Percentiles rank a stretch among this genome's conserved stretches.
phyloP scores from a whole-genome alignment of 2,113 vertebrate genomes.

The Zosterops borbonicus region DNA sequence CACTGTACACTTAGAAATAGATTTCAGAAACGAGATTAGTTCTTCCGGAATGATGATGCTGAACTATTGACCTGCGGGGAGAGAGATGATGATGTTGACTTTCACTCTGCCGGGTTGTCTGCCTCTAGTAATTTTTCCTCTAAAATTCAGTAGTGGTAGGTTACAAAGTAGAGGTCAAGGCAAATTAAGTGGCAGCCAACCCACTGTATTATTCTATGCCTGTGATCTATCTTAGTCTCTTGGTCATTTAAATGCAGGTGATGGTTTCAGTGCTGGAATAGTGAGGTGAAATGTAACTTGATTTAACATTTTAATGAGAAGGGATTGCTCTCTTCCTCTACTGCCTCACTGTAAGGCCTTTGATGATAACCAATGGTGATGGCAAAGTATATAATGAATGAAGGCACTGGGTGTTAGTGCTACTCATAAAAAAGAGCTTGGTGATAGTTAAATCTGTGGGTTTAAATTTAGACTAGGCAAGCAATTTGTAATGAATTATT shows the following conservation, averaged over 20 bases:
- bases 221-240: constrained; percentile 9
- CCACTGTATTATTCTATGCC: constrained; percentile 1
- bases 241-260: constrained; percentile 1
- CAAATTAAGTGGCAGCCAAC: constrained; percentile 1
- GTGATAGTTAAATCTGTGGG: neutral
- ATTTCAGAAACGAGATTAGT: constrained; percentile 13
- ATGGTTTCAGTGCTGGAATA: constrained; percentile 7
- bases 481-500: constrained; percentile 41
- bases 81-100: constrained; percentile 20
- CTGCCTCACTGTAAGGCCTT: neutral
- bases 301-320: constrained; percentile 58
- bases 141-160: constrained; percentile 1
- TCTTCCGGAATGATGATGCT: constrained; percentile 34
- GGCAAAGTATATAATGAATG: constrained; percentile 38
- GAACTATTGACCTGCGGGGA: constrained; percentile 1
- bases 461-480: constrained; percentile 43
- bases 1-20: neutral
- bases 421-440: neutral
- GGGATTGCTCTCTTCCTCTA: neutral
- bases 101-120: constrained; percentile 13
- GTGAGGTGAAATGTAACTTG: constrained; percentile 10
- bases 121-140: constrained; percentile 15
- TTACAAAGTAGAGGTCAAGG: constrained; percentile 30
- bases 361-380: constrained; percentile 35
- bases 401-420: neutral